phyloP scores from a whole-genome alignment of 2,113 vertebrate genomes.

The Ceratotherium simum region DNA sequence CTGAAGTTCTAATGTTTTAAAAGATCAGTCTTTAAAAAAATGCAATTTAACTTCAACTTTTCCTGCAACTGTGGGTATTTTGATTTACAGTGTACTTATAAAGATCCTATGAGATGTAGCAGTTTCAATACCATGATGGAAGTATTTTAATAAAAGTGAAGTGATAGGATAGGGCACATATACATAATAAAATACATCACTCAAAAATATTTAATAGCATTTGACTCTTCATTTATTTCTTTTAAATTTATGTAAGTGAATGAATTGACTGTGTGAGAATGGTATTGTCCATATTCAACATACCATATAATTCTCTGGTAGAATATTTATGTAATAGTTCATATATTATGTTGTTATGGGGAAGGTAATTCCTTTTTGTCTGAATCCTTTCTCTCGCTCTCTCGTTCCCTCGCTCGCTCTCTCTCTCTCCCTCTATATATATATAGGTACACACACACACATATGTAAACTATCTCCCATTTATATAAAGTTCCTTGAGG shows the following conservation, averaged over 20 bases:
- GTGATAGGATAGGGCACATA: not conserved
- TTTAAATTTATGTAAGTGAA: not conserved
- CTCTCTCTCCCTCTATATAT: not conserved
- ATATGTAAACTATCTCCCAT: not conserved
- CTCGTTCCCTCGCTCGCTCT: too few relatives aligned
- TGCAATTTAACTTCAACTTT: not conserved
- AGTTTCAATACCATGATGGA: not conserved
- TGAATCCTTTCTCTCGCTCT: not conserved
- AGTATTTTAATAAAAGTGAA: not conserved
- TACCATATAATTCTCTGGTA: not conserved
- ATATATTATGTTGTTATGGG: not conserved
- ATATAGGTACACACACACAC: too few relatives aligned
- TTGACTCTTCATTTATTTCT: not conserved
- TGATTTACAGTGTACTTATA: not conserved
- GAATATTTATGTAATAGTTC: not conserved
- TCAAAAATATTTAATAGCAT: not conserved
- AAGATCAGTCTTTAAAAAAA: not conserved
- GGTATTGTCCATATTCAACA: not conserved
- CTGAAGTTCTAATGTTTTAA: conserved; percentile 37
- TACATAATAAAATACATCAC: not conserved
- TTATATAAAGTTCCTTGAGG: not conserved
- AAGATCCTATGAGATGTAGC: not conserved
- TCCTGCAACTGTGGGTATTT: not conserved
- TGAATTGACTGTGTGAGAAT: not conserved
- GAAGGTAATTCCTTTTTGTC: not conserved